Evolutionary conservation across 2,888 invertebrate species (phyloP).

Genomic region (Chrysodeixis includens): DNA sequence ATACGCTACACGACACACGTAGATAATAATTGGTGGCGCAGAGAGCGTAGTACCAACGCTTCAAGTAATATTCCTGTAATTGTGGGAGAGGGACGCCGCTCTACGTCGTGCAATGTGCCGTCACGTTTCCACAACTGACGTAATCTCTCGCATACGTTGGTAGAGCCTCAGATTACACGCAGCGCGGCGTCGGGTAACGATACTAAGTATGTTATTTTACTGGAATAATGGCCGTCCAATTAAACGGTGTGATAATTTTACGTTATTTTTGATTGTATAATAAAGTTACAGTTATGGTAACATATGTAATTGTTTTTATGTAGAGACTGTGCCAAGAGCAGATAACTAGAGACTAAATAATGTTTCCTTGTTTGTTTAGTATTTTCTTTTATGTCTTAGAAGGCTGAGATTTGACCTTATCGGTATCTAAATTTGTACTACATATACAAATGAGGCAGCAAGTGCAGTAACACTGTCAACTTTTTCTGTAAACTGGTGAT

Average conservation of each 20-base stretch:
- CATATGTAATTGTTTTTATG: background rate
- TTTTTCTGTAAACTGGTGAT: no score
- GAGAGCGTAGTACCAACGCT: no score
- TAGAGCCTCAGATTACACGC: slow-evolving; percentile 32
- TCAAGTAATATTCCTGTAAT: no score
- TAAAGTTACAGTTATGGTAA: background rate
- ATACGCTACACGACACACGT: slow-evolving; percentile 31
- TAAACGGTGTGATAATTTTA: background rate
- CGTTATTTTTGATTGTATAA: background rate
- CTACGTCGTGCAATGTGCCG: no score
- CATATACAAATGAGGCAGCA: no score
- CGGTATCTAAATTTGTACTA: no score
- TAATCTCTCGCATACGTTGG: no score
- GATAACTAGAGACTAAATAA: background rate
- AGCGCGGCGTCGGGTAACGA: slow-evolving; percentile 16
- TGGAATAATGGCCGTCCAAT: background rate
- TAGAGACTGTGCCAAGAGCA: background rate
- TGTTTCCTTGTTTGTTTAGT: background rate
- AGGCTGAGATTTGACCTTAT: background rate
- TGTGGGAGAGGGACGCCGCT: no score
- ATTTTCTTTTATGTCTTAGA: background rate
- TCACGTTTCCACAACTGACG: no score
- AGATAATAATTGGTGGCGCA: slow-evolving; percentile 24
- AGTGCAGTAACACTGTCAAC: no score
- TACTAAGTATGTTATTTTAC: slow-evolving; percentile 9